Conservation (phyloP, 2,888 invertebrate genomes). For the Hypercompe scribonia region DNA sequence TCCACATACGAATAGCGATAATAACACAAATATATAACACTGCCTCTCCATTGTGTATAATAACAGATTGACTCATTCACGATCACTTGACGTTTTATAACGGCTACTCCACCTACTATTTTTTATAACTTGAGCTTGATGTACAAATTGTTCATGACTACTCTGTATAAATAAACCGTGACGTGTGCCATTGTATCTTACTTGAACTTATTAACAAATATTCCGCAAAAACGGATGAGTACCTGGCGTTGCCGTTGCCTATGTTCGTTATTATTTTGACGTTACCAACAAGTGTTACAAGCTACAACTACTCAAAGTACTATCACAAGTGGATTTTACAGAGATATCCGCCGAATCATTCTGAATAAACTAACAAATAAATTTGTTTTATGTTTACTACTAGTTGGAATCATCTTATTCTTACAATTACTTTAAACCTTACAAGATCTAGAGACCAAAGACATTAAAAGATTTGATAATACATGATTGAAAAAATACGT, state of each 20-base stretch:
- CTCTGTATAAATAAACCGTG: conserved; percentile 32
- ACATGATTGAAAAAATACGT: too few species aligned
- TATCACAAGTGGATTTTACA: not conserved
- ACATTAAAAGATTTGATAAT: too few species aligned
- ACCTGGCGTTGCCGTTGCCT: conserved; percentile 29
- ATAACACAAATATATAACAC: conserved; percentile 52
- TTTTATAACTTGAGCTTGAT: conserved; percentile 28
- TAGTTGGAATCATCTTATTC: too few species aligned
- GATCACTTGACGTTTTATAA: conserved; percentile 51
- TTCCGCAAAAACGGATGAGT: conserved; percentile 23
- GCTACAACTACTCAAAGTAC: not conserved
- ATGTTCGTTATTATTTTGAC: conserved; percentile 48
- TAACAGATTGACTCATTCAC: conserved; percentile 62
- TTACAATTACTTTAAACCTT: too few species aligned
- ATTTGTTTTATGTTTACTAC: too few species aligned
- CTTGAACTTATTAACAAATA: conserved; percentile 19
- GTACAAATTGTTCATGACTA: conserved; percentile 25
- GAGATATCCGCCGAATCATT: not conserved
- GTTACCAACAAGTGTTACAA: conserved; percentile 8
- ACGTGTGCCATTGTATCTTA: conserved; percentile 30
- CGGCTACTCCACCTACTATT: conserved; percentile 40
- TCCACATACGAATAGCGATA: conserved; percentile 51
- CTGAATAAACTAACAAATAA: too few species aligned
- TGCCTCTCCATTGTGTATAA: conserved; percentile 69
- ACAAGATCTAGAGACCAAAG: too few species aligned